Evolutionary conservation across 2,888 invertebrate genomes (phyloP).

Genomic region (Tinea trinotella): DNA sequence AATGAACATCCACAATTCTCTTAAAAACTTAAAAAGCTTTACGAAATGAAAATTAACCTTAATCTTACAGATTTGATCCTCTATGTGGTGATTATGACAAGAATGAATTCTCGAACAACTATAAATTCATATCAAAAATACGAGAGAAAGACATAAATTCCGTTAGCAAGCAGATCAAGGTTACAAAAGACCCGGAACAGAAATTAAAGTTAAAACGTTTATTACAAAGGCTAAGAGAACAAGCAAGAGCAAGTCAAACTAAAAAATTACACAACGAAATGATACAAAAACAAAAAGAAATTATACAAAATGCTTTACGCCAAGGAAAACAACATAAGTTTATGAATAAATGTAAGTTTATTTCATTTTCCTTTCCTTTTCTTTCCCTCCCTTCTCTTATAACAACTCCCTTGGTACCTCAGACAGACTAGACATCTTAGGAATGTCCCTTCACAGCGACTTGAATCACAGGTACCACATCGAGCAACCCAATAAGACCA

Average conservation of each 20-base stretch:
- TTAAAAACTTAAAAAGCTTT: too few relatives aligned
- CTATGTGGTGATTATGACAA: constrained; percentile 85
- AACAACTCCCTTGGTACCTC: too few relatives aligned
- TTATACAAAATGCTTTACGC: constrained; percentile 62
- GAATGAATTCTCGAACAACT: constrained; percentile 81
- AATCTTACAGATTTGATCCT: constrained; percentile 80
- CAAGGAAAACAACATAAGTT: constrained; percentile 82
- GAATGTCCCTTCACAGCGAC: too few relatives aligned
- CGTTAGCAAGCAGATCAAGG: constrained; percentile 74
- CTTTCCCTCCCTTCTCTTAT: too few relatives aligned
- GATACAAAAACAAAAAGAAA: constrained; percentile 70
- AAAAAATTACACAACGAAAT: constrained; percentile 66
- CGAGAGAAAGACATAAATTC: constrained; percentile 78
- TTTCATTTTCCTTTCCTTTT: too few relatives aligned
- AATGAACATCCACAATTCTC: not conserved
- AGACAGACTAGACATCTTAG: too few relatives aligned
- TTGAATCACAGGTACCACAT: too few relatives aligned
- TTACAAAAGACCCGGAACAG: constrained; percentile 74
- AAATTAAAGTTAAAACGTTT: constrained; percentile 78
- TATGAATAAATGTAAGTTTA: constrained; percentile 56
- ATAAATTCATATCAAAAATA: constrained; percentile 82
- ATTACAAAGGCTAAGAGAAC: constrained; percentile 83
- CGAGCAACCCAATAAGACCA: too few relatives aligned
- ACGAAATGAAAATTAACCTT: too few relatives aligned
- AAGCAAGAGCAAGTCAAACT: constrained; percentile 76